A percentile compares a stretch with the other conserved stretches of the same genome.
Conservation (phyloP, 2,113 vertebrate genomes). For the Pseudorectes ferrugineus region DNA sequence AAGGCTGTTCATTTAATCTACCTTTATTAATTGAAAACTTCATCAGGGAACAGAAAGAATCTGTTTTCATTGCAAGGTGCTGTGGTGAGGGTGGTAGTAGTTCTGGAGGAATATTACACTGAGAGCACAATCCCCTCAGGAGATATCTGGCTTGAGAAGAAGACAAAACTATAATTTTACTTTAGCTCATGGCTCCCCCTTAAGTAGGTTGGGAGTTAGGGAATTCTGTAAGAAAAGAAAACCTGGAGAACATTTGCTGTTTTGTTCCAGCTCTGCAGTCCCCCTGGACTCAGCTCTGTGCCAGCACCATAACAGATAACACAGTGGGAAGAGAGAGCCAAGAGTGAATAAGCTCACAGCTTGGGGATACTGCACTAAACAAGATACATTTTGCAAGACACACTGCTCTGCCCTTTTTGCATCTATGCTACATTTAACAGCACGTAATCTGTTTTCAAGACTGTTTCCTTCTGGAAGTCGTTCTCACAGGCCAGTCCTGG, state of each 20-base stretch:
- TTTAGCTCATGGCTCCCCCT: slow-evolving; percentile 64
- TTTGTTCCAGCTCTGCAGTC: slow-evolving; percentile 54
- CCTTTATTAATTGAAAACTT: slow-evolving; percentile 2
- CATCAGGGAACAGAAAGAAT: background rate
- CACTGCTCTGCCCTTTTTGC: slow-evolving; percentile 13
- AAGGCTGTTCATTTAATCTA: background rate
- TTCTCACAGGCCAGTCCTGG: background rate
- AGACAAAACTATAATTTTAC: slow-evolving; percentile 69
- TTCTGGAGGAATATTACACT: slow-evolving; percentile 14
- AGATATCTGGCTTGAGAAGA: slow-evolving; percentile 60
- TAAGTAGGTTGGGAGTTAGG: slow-evolving; percentile 67
- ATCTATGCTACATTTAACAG: slow-evolving; percentile 27
- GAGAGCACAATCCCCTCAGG: slow-evolving; percentile 22
- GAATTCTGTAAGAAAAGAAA: slow-evolving; percentile 65
- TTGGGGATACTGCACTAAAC: background rate
- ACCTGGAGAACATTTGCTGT: slow-evolving; percentile 64
- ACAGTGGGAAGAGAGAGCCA: slow-evolving; percentile 43
- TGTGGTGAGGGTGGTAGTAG: slow-evolving; percentile 22
- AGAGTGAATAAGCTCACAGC: slow-evolving; percentile 50
- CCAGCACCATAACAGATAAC: slow-evolving; percentile 70
- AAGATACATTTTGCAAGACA: slow-evolving; percentile 28
- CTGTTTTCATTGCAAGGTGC: slow-evolving; percentile 44
- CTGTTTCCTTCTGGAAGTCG: slow-evolving; percentile 15
- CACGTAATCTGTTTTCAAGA: slow-evolving; percentile 53
- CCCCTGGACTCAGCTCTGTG: slow-evolving; percentile 9